Evolutionary conservation across 1,140 invertebrate species (phyloP).

Genomic region (Venturia canescens): DNA sequence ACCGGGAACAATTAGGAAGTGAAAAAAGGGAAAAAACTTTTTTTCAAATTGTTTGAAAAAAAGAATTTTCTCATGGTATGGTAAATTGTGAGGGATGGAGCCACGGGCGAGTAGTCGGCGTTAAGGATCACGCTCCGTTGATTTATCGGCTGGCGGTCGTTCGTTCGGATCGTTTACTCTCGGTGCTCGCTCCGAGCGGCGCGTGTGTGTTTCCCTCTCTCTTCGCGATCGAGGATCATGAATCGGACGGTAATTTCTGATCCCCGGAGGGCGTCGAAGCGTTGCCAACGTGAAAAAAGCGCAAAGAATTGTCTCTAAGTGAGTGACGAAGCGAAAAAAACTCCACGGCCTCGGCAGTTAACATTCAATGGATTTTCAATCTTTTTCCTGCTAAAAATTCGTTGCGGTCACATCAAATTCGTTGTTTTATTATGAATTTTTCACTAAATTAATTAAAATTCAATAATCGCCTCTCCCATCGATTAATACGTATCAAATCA

Average conservation of each 20-base stretch:
- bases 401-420: too few species aligned
- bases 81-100: conserved; percentile 56
- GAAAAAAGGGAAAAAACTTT: too few species aligned
- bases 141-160: conserved; percentile 46
- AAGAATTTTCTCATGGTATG: too few species aligned
- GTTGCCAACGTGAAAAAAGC: conserved; percentile 54
- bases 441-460: too few species aligned
- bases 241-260: conserved; percentile 70
- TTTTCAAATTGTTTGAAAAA: too few species aligned
- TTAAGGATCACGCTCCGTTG: conserved; percentile 71
- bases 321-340: conserved; percentile 40
- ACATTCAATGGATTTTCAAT: too few species aligned
- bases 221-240: conserved; percentile 56
- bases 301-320: conserved; percentile 50
- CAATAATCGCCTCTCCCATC: too few species aligned
- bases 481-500: too few species aligned
- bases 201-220: neutral
- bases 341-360: neutral
- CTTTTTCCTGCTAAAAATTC: too few species aligned
- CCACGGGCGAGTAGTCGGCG: conserved; percentile 71
- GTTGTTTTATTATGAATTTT: too few species aligned
- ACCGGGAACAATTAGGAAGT: too few species aligned
- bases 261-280: conserved; percentile 60
- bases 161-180: conserved; percentile 48
- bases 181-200: conserved; percentile 57